Percentiles rank a stretch among this genome's conserved stretches.
Conservation (phyloP, 2,113 vertebrate genomes). For the Glareola pratincola region DNA sequence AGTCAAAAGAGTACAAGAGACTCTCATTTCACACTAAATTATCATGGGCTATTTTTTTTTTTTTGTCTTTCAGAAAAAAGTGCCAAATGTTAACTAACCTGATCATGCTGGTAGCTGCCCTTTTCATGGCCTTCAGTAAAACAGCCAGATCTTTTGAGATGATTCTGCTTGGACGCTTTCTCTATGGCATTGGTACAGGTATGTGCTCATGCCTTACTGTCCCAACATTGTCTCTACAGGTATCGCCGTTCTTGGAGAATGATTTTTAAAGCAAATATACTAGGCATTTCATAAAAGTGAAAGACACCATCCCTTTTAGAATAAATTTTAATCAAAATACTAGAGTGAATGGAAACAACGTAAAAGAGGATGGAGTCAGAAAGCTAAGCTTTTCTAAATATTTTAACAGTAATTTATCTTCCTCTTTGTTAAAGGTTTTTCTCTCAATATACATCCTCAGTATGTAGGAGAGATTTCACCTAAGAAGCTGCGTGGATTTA, state of each 20-base stretch:
- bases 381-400: background rate
- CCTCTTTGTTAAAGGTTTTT: constrained; percentile 64
- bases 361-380: background rate
- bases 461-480: constrained; percentile 81
- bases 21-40: background rate
- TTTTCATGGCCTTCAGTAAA: constrained; percentile 76
- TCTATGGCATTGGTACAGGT: constrained; percentile 80
- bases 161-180: constrained; percentile 75
- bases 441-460: constrained; percentile 77
- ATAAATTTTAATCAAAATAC: background rate
- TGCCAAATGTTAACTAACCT: constrained; percentile 74
- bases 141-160: constrained; percentile 77
- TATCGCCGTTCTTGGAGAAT: background rate
- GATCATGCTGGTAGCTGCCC: constrained; percentile 76
- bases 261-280: background rate
- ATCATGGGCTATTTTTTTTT: background rate
- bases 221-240: background rate
- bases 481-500: constrained; percentile 77
- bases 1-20: background rate
- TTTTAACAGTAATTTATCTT: background rate
- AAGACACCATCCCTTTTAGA: background rate
- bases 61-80: constrained; percentile 72
- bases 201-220: background rate
- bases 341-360: background rate
- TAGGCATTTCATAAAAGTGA: background rate